Conservation (phyloP, 2,888 invertebrate genomes). For the Disparrhopalites patrizii region DNA sequence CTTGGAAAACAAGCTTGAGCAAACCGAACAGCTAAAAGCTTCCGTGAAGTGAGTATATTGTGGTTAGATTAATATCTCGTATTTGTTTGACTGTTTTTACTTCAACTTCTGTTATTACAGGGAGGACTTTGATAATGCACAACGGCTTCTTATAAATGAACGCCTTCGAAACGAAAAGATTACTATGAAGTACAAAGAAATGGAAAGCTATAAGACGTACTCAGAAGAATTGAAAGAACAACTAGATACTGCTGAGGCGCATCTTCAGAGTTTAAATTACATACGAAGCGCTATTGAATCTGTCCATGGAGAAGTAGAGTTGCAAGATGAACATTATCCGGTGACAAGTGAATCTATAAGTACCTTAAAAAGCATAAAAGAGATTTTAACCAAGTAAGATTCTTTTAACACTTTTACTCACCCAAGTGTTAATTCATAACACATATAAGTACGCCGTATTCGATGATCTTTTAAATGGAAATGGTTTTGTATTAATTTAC, state of each 20-base stretch:
- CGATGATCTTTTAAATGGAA: too few species aligned
- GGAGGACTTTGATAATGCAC: constrained; percentile 3
- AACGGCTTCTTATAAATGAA: background rate
- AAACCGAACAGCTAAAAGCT: background rate
- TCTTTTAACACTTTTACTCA: too few species aligned
- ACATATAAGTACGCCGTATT: too few species aligned
- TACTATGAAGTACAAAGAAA: background rate
- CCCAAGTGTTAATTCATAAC: too few species aligned
- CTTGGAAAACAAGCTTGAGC: background rate
- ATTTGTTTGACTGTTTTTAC: background rate
- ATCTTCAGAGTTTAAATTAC: background rate
- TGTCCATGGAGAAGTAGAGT: background rate
- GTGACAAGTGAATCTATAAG: constrained; percentile 3
- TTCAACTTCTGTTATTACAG: background rate
- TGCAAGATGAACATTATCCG: background rate
- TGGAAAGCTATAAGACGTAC: background rate
- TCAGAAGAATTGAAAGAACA: background rate
- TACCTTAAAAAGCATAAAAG: constrained; percentile 5
- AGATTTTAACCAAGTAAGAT: constrained; percentile 6
- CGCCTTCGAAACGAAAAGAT: background rate
- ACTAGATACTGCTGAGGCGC: background rate
- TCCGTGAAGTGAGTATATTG: constrained; percentile 12
- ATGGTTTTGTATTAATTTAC: too few species aligned
- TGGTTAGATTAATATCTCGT: background rate
- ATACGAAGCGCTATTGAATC: background rate